Evolutionary conservation across 2,113 vertebrate genomes (phyloP).

Genomic region (Chrysochloris asiatica): DNA sequence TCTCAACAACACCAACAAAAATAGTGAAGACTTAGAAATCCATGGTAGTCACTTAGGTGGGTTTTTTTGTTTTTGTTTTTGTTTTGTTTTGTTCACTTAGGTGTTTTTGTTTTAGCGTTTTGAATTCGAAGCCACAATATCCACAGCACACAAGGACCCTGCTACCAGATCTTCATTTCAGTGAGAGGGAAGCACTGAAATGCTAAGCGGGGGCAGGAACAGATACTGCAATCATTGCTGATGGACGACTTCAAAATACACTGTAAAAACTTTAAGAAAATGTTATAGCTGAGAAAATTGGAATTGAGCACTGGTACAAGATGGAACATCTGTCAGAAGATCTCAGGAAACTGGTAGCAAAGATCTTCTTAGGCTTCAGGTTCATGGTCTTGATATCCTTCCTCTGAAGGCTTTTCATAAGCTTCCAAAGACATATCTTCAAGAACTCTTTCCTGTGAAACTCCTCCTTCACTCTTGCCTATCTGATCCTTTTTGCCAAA

Average conservation of each 20-base stretch:
- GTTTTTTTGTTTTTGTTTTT: constrained; percentile 84
- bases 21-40: too few relatives aligned
- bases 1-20: too few relatives aligned
- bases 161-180: constrained; percentile 82
- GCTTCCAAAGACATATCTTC: constrained; percentile 84
- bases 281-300: constrained; percentile 84
- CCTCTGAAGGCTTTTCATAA: constrained; percentile 88
- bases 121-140: constrained; percentile 87
- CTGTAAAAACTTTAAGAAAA: constrained; percentile 87
- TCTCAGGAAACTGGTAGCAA: constrained; percentile 76
- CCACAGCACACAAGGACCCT: constrained; percentile 84
- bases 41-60: constrained; percentile 98
- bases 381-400: constrained; percentile 89
- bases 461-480: constrained; percentile 89
- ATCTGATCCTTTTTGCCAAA: constrained; percentile 92
- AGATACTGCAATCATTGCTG: constrained; percentile 83
- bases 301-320: constrained; percentile 90
- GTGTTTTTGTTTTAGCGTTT: constrained; percentile 87
- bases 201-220: constrained; percentile 80
- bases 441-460: constrained; percentile 86
- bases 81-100: too few relatives aligned
- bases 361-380: constrained; percentile 84
- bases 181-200: constrained; percentile 86
- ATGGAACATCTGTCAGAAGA: constrained; percentile 82
- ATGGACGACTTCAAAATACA: constrained; percentile 89